Percentiles rank a stretch among this genome's conserved stretches.
Conservation (phyloP, 2,888 invertebrate species). For the Lasiommata megera region DNA sequence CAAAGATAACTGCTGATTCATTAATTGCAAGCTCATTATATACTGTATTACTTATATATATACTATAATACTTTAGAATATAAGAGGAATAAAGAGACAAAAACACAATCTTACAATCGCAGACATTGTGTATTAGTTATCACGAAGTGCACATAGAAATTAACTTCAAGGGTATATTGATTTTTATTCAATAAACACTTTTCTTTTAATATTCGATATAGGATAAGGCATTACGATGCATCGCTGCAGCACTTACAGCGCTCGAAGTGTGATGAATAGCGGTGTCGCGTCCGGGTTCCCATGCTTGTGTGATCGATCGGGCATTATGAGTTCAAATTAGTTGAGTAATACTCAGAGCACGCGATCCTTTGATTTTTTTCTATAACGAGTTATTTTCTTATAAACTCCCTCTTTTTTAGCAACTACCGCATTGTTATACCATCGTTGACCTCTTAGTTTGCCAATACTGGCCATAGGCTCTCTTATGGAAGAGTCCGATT, state of each 20-base stretch:
- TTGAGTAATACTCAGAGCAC: constrained; percentile 31
- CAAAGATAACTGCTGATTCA: too few relatives aligned
- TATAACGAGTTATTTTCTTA: too few relatives aligned
- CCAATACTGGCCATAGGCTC: too few relatives aligned
- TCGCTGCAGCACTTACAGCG: constrained; percentile 69
- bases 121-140: background rate
- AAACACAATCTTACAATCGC: background rate
- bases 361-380: background rate
- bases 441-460: too few relatives aligned
- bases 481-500: too few relatives aligned
- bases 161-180: background rate
- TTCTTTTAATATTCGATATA: constrained; percentile 31
- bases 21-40: too few relatives aligned
- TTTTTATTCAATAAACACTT: constrained; percentile 30
- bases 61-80: too few relatives aligned
- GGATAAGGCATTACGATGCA: constrained; percentile 38
- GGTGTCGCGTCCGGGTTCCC: constrained; percentile 41
- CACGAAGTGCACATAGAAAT: too few relatives aligned
- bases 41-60: too few relatives aligned
- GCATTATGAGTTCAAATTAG: constrained; percentile 58
- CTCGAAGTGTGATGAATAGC: constrained; percentile 77
- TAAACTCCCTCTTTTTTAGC: too few relatives aligned
- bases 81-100: too few relatives aligned
- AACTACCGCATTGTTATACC: too few relatives aligned
- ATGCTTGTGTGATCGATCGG: constrained; percentile 66